Evolutionary conservation across 2,888 invertebrate genomes (phyloP).

Genomic region (Acanthosepion lycidas): DNA sequence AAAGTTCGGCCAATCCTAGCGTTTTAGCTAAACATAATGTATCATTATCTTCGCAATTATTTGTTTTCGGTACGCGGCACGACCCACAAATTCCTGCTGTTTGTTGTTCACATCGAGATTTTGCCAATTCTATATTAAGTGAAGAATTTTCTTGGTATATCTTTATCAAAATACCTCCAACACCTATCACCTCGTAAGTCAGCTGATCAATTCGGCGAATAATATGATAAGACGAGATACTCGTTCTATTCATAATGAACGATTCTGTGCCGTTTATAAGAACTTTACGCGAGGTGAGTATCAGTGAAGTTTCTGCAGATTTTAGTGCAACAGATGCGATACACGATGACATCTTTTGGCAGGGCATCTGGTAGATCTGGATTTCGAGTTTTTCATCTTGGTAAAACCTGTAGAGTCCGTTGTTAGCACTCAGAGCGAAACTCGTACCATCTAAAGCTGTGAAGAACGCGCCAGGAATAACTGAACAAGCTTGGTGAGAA

Average conservation of each 20-base stretch:
- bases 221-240: conserved; percentile 44
- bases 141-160: conserved; percentile 52
- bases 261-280: conserved; percentile 47
- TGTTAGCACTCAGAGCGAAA: conserved; percentile 52
- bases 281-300: conserved; percentile 50
- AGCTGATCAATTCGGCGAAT: conserved; percentile 51
- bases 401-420: conserved; percentile 53
- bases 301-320: conserved; percentile 41
- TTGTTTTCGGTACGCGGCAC: conserved; percentile 33
- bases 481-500: conserved; percentile 50
- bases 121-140: conserved; percentile 51
- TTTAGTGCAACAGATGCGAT: conserved; percentile 50
- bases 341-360: conserved; percentile 52
- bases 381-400: conserved; percentile 37
- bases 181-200: conserved; percentile 50
- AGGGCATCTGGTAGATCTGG: conserved; percentile 52
- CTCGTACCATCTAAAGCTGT: conserved; percentile 60
- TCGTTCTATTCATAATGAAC: not conserved
- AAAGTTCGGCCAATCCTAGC: conserved; percentile 49
- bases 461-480: conserved; percentile 57
- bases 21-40: conserved; percentile 49
- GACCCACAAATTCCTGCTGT: conserved; percentile 51
- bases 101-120: conserved; percentile 45
- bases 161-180: conserved; percentile 47
- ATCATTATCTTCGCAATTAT: conserved; percentile 50